Conservation (phyloP, 2,113 vertebrate species). For the Damaliscus lunatus region DNA sequence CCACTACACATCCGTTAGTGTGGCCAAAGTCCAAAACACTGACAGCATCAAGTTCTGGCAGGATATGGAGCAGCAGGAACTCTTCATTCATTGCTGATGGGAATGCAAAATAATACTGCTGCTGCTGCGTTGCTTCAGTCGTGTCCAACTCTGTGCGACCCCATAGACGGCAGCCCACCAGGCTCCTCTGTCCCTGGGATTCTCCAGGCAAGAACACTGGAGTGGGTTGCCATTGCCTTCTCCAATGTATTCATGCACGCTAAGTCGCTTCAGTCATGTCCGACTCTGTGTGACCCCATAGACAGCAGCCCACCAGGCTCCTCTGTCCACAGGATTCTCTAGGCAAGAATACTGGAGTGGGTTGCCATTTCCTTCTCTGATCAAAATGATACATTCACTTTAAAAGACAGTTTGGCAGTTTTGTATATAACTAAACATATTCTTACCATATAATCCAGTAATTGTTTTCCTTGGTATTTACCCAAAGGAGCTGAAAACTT, state of each 20-base stretch:
- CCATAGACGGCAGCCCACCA: not conserved
- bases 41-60: not conserved
- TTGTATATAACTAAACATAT: not conserved
- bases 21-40: not conserved
- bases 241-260: too few species aligned
- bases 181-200: not conserved
- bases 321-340: not conserved
- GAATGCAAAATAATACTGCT: not conserved
- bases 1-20: not conserved
- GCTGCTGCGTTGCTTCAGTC: not conserved
- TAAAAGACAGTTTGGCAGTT: not conserved
- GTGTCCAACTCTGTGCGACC: rapidly evolving
- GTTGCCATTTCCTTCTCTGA: not conserved
- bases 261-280: too few species aligned
- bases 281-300: not conserved
- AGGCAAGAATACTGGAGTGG: not conserved
- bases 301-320: not conserved
- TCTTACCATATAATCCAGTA: not conserved
- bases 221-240: not conserved
- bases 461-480: not conserved
- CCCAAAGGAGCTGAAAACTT: not conserved
- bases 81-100: not conserved
- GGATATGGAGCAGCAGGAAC: not conserved
- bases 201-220: not conserved
- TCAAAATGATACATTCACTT: not conserved